phyloP scores from a whole-genome alignment of 2,797 vertebrate species.

The Nannoperca australis region DNA sequence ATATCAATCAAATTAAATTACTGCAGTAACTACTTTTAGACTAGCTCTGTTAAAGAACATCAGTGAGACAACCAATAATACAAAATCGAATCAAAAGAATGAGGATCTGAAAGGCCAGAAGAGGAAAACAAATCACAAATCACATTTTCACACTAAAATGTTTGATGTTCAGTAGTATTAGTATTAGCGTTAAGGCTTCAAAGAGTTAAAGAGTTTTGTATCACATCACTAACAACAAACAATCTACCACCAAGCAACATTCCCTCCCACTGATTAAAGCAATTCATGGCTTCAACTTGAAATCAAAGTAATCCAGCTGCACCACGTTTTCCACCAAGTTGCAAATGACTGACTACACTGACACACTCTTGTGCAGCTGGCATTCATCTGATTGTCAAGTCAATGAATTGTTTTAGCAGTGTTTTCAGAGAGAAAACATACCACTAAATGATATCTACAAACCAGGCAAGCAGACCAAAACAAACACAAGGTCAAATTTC shows the following conservation, averaged over 20 bases:
- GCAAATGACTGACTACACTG: background rate
- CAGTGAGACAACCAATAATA: background rate
- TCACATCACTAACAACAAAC: constrained; percentile 71
- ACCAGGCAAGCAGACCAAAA: constrained; percentile 76
- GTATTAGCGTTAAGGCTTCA: constrained; percentile 45
- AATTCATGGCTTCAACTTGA: constrained; percentile 77
- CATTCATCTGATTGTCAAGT: constrained; percentile 56
- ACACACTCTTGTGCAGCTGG: constrained; percentile 17
- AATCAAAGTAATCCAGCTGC: constrained; percentile 53
- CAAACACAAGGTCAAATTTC: constrained; percentile 56
- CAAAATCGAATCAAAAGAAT: background rate
- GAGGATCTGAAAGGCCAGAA: constrained; percentile 79
- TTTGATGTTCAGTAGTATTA: constrained; percentile 52
- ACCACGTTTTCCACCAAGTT: background rate
- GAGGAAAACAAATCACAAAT: constrained; percentile 50
- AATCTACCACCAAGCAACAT: constrained; percentile 80
- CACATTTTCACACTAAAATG: constrained; percentile 61
- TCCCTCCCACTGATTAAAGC: constrained; percentile 81
- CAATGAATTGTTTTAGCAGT: constrained; percentile 69
- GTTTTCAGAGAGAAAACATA: constrained; percentile 62
- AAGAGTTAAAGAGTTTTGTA: constrained; percentile 30
- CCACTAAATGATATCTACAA: constrained; percentile 69
- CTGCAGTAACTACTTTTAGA: background rate
- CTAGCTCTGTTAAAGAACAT: background rate
- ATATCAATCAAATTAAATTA: background rate